Base-by-base conservation (phyloP, 2,888 invertebrate genomes). In the Acheta domesticus region DNA sequence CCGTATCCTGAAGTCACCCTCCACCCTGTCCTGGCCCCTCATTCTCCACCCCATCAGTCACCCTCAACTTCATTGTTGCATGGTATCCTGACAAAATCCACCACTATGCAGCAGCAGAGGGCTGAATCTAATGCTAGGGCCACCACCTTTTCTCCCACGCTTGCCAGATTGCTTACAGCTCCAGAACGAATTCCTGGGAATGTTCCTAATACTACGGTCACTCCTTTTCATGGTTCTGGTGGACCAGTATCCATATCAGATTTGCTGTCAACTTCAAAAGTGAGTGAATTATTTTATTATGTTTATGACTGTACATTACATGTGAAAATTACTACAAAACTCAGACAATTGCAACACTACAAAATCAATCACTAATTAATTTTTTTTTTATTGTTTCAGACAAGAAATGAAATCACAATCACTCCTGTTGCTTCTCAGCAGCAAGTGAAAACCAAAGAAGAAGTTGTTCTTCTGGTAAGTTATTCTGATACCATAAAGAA, bases 1-100 rank as follows among this genome's bases (percentile, higher is more conserved):
- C 92, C 91, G 78, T 93, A 93, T 87, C 94, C 94, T 0, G 94
- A 94, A 87, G 94, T 94, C 77, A 94, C 94, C 2, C 88, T 94
- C 23, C 91, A 94, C 84, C 94, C 94, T 0, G 94, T 94, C 79
- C 88, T 88, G n/a, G 85, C 48, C 50, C 83, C 83, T 48, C 83
- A 81, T 50, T 80, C 81, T 3, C 82, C 83, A 86, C 84, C 86
- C 84, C 87, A 12, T 82, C 85, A 77, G 49, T 62, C 85, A 87
- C 11, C 89, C 89, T 81, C 90, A 90, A 81, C 62, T 3, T 94
- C 94, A 0, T 87, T 94, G 78, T 89, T 94, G 5, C 94, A 94
- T 84, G 94, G 93, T 74, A 94, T 94, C 83, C 87, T 94, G 79
- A 94, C 94, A 2, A 94, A 94, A 77, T 80, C 83, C 49, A 82